Evolutionary conservation across 2,888 invertebrate genomes (phyloP), one percentile per base, ranked within the genome.

Genomic region (Rhagium mordax): DNA sequence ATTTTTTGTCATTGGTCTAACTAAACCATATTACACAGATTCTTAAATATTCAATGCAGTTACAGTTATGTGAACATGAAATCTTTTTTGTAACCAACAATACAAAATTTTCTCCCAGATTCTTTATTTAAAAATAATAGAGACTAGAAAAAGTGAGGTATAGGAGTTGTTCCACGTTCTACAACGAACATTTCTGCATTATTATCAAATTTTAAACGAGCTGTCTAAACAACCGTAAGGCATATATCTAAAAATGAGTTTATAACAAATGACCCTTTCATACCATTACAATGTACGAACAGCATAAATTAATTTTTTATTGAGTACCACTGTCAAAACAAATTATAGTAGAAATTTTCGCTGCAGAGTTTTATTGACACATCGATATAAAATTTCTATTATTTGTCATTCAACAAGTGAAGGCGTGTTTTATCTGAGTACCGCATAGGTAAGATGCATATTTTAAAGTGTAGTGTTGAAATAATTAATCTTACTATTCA

Each of bases 391-490:
- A 57, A 33, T 59, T 59, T 59, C 59, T 59, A 59, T 33, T 59
- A 59, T 59, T 59, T 59, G 59, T 59, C 27, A 29, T 33, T 59
- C 59, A 59, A 29, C 33, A 59, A 33, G 33, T 33, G 16, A 59
- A 59, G 59, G 59, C 15, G 33, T 59, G 59, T 18, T 29, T 29
- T 29, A 29, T 27, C 18, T 16, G 7, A 15, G 29, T 33, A 10
- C 3, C 4, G n/a, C 16, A 29, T 59, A 10, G 0, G 1, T n/a
- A 16, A 59, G 29, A 33, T 33, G 59, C 15, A 59, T 29, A 29
- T 16, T 16, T 59, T 59, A 59, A 16, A 29, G 33, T 59, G 13
- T 41, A 41, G 4, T 41, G 13, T 41, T 41, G 3, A 41, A 41
- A 41, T 41, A 41, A 41, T 41, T 41, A 41, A n/a, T 41, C 10